These are phyloP conservation scores for Sitobion miscanthi DNA, from an alignment of 1,140 invertebrate species.

Conservation along the genomic window DNA sequence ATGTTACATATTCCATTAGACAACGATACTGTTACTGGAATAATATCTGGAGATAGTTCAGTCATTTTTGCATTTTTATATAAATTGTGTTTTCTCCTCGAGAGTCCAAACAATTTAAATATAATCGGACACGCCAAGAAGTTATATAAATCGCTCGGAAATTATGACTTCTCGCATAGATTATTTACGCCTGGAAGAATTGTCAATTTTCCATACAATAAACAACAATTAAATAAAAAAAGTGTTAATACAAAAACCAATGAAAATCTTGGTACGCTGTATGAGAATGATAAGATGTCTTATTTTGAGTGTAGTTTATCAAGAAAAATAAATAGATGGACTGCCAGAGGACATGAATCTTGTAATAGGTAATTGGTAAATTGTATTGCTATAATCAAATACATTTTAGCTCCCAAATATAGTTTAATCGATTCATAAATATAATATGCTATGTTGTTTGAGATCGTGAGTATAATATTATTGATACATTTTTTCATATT, in stretches of 20 bases:
- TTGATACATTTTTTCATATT: neutral
- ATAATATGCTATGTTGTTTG: neutral
- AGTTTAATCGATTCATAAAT: neutral
- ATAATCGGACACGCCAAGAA: neutral
- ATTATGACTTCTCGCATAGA: neutral
- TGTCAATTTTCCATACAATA: neutral
- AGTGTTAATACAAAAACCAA: neutral
- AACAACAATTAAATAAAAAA: neutral
- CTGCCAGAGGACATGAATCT: neutral
- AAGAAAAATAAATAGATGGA: neutral
- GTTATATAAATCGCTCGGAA: neutral
- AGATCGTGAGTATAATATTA: neutral
- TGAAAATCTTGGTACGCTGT: neutral
- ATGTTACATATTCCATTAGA: constrained; percentile 24
- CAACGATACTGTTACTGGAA: neutral
- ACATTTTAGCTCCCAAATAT: neutral
- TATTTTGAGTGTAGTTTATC: constrained; percentile 22
- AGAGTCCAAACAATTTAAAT: neutral
- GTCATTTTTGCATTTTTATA: constrained; percentile 28
- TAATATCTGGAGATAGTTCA: constrained; percentile 1
- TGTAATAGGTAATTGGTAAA: constrained; percentile 12
- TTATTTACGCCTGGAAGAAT: neutral
- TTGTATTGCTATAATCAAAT: neutral
- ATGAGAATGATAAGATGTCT: neutral
- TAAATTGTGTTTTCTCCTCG: constrained; percentile 3